These are phyloP conservation scores for Hyppa rectilinea DNA, from an alignment of 2,888 invertebrate genomes.

Conservation along the genomic window DNA sequence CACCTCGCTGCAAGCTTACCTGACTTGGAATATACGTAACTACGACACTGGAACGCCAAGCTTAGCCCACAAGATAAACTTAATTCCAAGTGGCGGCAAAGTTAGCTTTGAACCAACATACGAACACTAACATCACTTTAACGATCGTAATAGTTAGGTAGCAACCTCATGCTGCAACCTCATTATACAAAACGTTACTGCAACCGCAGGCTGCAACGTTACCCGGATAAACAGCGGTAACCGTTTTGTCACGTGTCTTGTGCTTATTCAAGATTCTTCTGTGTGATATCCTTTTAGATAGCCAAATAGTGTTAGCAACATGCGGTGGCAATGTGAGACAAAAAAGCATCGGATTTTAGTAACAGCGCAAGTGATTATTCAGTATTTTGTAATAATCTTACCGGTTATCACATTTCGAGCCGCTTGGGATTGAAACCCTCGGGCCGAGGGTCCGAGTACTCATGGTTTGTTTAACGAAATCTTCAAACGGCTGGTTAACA, in stretches of 20 bases:
- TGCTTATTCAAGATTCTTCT: slow-evolving; percentile 17
- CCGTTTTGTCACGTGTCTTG: slow-evolving; percentile 24
- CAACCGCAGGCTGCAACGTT: slow-evolving; percentile 27
- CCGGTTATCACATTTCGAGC: too few species aligned
- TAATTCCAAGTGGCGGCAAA: slow-evolving; percentile 42
- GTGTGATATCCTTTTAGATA: slow-evolving; percentile 9
- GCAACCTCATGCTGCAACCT: slow-evolving; percentile 43
- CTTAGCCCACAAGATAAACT: slow-evolving; percentile 58
- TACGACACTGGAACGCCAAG: slow-evolving; percentile 20
- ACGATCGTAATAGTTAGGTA: slow-evolving; percentile 48
- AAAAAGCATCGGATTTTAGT: background rate
- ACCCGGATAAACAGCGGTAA: slow-evolving; percentile 23
- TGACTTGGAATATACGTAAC: slow-evolving; percentile 22
- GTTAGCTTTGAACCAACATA: slow-evolving; percentile 56
- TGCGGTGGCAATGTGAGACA: slow-evolving; percentile 1
- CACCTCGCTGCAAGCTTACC: slow-evolving; percentile 14
- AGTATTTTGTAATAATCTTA: background rate
- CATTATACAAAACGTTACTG: slow-evolving; percentile 48
- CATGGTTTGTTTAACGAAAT: too few species aligned
- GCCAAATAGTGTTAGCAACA: background rate
- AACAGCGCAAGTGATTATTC: slow-evolving; percentile 1
- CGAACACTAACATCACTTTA: slow-evolving; percentile 50
- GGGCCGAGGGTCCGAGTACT: too few species aligned
- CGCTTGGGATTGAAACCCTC: too few species aligned
- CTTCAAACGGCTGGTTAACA: too few species aligned